Evolutionary conservation across 2,888 invertebrate genomes (phyloP).

Genomic region (Poecilus cupreus): DNA sequence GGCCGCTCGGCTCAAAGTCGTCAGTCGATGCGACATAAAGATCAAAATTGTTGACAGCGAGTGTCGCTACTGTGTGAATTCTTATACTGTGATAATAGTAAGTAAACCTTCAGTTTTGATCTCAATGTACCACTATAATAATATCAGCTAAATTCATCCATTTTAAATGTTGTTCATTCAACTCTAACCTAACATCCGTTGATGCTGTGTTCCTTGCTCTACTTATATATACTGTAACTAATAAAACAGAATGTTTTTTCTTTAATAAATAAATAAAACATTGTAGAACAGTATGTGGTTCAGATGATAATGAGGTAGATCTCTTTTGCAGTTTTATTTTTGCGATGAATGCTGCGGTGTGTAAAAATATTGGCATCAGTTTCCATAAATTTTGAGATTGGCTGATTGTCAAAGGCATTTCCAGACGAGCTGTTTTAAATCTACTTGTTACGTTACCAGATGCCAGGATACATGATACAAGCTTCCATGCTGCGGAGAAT

Average conservation of each 20-base stretch:
- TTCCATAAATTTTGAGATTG: conserved; percentile 18
- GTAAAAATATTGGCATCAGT: conserved; percentile 16
- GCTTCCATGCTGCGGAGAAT: background rate
- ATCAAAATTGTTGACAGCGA: no score
- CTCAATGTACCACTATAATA: no score
- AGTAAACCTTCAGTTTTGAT: no score
- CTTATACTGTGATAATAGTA: no score
- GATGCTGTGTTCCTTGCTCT: no score
- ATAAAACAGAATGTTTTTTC: background rate
- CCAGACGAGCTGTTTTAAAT: conserved; percentile 22
- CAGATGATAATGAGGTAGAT: background rate
- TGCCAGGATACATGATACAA: background rate
- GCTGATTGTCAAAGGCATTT: conserved; percentile 36
- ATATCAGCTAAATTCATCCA: background rate
- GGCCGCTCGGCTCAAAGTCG: no score
- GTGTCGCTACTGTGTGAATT: no score
- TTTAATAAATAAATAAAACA: background rate
- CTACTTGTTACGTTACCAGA: background rate
- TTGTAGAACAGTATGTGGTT: no score
- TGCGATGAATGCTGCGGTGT: background rate
- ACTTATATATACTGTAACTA: background rate
- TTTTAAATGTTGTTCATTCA: no score
- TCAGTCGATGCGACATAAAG: no score
- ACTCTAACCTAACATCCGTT: no score
- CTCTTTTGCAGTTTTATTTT: background rate